These are phyloP conservation scores for Passer montanus DNA, from an alignment of 2,113 vertebrate genomes.

Conservation along the genomic window DNA sequence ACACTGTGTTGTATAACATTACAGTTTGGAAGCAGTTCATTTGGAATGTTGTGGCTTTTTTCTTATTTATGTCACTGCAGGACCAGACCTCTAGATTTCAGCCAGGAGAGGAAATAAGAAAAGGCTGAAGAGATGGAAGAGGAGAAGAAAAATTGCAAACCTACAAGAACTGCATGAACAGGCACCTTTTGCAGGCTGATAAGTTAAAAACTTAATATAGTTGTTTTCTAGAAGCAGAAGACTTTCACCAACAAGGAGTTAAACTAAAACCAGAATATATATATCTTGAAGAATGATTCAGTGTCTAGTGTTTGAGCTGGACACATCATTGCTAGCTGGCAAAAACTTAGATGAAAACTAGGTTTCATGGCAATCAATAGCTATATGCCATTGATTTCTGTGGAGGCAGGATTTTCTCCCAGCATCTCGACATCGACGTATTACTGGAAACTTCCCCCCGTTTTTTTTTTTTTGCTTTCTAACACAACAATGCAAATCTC, in stretches of 20 bases:
- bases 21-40: background rate
- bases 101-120: background rate
- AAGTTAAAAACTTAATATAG: background rate
- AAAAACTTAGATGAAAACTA: background rate
- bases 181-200: background rate
- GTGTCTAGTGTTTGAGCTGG: background rate
- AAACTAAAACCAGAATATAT: background rate
- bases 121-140: background rate
- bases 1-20: background rate
- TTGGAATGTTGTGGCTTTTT: background rate
- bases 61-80: background rate
- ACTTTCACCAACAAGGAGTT: background rate
- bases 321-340: background rate
- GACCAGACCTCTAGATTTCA: background rate
- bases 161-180: background rate
- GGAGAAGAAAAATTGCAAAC: background rate
- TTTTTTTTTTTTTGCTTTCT: background rate
- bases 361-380: background rate
- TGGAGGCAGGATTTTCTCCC: background rate
- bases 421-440: accelerated
- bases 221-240: background rate
- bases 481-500: background rate
- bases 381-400: background rate
- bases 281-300: background rate
- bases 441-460: background rate